A percentile compares a stretch with the other conserved stretches of the same genome.
Evolutionary conservation across 2,888 invertebrate genomes (phyloP).

Genomic region (Dryococelus australis): DNA sequence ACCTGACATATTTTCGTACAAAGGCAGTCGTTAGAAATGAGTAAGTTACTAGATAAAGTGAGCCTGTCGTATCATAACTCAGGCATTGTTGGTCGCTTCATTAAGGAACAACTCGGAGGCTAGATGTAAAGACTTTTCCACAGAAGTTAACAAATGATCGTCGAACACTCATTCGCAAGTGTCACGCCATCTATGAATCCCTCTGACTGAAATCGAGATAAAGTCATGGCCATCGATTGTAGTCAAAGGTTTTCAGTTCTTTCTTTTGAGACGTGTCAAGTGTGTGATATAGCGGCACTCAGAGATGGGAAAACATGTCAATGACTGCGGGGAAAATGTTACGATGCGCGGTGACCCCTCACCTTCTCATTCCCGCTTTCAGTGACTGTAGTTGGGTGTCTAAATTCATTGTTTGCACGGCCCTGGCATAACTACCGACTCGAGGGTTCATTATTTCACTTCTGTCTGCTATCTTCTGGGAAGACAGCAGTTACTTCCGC

Average conservation of each 20-base stretch:
- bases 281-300: not conserved
- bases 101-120: not conserved
- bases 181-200: not conserved
- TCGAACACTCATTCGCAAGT: not conserved
- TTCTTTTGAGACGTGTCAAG: not conserved
- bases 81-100: not conserved
- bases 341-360: not conserved
- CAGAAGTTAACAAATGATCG: not conserved
- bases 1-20: too few relatives aligned
- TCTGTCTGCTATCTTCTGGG: not conserved
- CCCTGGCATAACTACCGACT: too few relatives aligned
- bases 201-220: too few relatives aligned
- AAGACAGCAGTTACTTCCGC: not conserved
- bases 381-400: not conserved
- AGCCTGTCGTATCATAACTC: not conserved
- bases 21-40: too few relatives aligned
- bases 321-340: not conserved
- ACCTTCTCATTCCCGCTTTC: not conserved
- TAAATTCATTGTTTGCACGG: not conserved
- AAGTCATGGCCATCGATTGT: not conserved
- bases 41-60: not conserved
- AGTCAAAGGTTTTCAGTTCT: not conserved
- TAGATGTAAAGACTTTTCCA: not conserved
- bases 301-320: not conserved
- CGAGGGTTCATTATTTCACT: not conserved